These are phyloP conservation scores for Aporophyla nigra DNA, from an alignment of 2,888 invertebrate genomes.

Conservation along the genomic window DNA sequence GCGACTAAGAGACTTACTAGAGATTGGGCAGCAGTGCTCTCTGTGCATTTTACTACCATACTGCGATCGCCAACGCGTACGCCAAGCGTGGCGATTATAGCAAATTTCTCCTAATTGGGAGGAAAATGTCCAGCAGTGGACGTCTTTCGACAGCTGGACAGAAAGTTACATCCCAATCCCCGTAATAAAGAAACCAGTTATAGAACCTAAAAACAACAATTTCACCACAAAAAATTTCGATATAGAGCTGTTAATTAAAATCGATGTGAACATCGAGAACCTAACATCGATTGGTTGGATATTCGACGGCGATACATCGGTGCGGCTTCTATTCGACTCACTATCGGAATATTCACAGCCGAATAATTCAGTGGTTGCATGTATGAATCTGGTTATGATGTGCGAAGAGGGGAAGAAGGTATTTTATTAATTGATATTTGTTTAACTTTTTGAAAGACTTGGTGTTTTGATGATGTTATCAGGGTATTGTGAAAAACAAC, in stretches of 20 bases:
- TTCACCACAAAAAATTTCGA: background rate
- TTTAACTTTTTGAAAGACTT: background rate
- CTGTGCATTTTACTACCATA: no score
- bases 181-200: background rate
- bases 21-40: no score
- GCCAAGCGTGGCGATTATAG: no score
- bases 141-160: no score
- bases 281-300: slow-evolving; percentile 58
- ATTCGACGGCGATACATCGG: slow-evolving; percentile 45
- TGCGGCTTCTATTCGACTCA: slow-evolving; percentile 44
- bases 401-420: slow-evolving; percentile 16
- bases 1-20: no score
- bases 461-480: no score
- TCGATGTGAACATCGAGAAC: slow-evolving; percentile 35
- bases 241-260: slow-evolving; percentile 55
- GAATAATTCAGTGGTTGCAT: slow-evolving; percentile 68
- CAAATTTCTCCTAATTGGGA: no score
- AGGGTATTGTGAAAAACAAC: no score
- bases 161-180: background rate
- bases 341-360: slow-evolving; percentile 68
- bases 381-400: slow-evolving; percentile 37
- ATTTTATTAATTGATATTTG: background rate
- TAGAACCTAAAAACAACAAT: background rate
- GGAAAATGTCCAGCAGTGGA: no score
- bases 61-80: no score